These are phyloP conservation scores for Busseola fusca DNA, from an alignment of 2,888 invertebrate genomes.

Conservation along the genomic window DNA sequence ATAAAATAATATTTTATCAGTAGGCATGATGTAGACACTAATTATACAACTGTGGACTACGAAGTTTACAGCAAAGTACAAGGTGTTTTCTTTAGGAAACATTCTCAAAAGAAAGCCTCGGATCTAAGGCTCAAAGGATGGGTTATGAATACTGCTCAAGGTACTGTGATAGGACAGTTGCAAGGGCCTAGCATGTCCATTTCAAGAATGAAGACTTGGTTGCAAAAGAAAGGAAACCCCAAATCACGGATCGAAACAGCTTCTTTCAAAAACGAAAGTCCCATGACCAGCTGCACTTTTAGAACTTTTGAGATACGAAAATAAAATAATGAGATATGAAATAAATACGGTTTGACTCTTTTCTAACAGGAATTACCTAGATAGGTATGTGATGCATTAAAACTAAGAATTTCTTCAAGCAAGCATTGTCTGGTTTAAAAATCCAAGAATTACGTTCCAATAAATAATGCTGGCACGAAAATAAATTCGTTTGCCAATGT, in stretches of 20 bases:
- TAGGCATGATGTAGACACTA: conserved; percentile 64
- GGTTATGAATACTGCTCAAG: conserved; percentile 92
- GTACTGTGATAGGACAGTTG: conserved; percentile 91
- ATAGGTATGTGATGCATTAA: background rate
- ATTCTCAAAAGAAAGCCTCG: conserved; percentile 90
- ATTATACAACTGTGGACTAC: conserved; percentile 82
- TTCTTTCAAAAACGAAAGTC: conserved; percentile 90
- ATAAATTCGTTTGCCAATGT: conserved; percentile 49
- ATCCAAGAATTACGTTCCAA: background rate
- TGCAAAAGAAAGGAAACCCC: conserved; percentile 91
- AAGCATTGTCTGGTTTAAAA: background rate
- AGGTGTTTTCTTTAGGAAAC: conserved; percentile 89
- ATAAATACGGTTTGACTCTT: background rate
- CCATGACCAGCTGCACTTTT: conserved; percentile 83
- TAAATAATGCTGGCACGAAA: conserved; percentile 35
- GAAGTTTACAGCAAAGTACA: conserved; percentile 90
- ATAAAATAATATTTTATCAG: conserved; percentile 5
- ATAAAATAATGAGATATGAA: conserved; percentile 56
- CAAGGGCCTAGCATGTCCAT: conserved; percentile 90
- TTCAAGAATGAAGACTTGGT: conserved; percentile 89
- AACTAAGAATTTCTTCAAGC: background rate
- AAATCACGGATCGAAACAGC: conserved; percentile 91
- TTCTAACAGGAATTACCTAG: background rate
- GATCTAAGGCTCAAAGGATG: conserved; percentile 91
- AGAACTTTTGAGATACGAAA: conserved; percentile 85